Evolutionary conservation across 1,140 invertebrate genomes (phyloP), one percentile per base, ranked within the genome.

Genomic region (Apolygus lucorum): DNA sequence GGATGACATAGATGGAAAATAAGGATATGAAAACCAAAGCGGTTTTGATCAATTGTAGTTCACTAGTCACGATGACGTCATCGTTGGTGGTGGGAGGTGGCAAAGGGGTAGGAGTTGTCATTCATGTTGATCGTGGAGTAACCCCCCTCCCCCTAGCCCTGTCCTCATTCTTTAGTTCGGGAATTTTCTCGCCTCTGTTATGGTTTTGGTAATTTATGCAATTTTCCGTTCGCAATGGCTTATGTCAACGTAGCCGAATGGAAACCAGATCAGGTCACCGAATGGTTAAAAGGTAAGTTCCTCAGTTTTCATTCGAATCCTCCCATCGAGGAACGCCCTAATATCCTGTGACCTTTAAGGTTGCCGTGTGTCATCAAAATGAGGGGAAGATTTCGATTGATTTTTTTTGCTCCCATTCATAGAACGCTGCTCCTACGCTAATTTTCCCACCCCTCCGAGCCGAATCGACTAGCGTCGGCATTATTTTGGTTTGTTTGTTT

Each of bases 181-280:
- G 22, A 59, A 24, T 59, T 59, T 59, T 59, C 22, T 59, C 22
- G 2, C 54, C 11, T 24, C 4, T 59, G 13, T 17, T 17, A 59
- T 59, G 54, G 8, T 13, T 49, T 49, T 49, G 34, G 8, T 49
- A 8, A 8, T 49, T 49, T 11, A 11, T 49, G 8, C 8, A 17
- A 17, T 59, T 59, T 13, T 17, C 13, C 54, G 8, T 8, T n/a
- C 27, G 25, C n/a, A 66, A 91, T 90, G 90, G 89, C 89, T 78
- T 91, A 90, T 80, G 87, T 94, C 75, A 93, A 94, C 81, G 89
- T 95, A 73, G 89, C 87, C 71, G 91, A 94, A 82, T 96, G 93
- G 93, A 89, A 89, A 73, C 87, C 91, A n/a, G 90, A 93, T 76
- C 91, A 95, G 85, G 92, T 95, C 68, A 91, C 88, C 71, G 92